A percentile compares a stretch with the other conserved stretches of the same genome.
Conservation (phyloP, 2,113 vertebrate genomes). For the Theristicus caerulescens region DNA sequence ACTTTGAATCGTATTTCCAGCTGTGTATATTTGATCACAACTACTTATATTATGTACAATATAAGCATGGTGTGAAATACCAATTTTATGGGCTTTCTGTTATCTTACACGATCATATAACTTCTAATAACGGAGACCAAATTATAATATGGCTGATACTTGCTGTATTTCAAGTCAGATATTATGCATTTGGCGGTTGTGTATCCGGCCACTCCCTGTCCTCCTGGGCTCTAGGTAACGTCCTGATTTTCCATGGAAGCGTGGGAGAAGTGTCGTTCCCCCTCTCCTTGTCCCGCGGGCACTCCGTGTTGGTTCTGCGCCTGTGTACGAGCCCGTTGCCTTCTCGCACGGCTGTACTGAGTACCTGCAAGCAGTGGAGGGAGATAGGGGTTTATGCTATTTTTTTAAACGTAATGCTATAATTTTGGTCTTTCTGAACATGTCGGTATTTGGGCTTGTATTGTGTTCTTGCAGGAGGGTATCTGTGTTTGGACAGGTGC, state of each 20-base stretch:
- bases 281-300: background rate
- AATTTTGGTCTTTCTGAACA: background rate
- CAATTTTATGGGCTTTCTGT: background rate
- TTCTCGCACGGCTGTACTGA: fast-evolving
- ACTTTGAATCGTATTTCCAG: background rate
- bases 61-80: background rate
- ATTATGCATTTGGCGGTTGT: background rate
- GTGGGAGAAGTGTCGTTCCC: background rate
- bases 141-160: background rate
- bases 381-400: fast-evolving
- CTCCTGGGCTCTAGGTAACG: background rate
- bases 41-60: background rate
- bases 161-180: background rate
- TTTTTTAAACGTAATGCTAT: background rate
- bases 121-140: background rate
- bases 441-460: background rate
- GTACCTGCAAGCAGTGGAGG: background rate
- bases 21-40: background rate
- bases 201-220: background rate
- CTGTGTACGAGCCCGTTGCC: fast-evolving
- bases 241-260: background rate
- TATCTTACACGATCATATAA: fast-evolving
- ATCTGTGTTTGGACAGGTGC: background rate
- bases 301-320: fast-evolving
- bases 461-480: background rate